A percentile compares a stretch with the other conserved stretches of the same genome.
phyloP scores from a whole-genome alignment of 2,113 vertebrate genomes.

The Hippocampus abdominalis region DNA sequence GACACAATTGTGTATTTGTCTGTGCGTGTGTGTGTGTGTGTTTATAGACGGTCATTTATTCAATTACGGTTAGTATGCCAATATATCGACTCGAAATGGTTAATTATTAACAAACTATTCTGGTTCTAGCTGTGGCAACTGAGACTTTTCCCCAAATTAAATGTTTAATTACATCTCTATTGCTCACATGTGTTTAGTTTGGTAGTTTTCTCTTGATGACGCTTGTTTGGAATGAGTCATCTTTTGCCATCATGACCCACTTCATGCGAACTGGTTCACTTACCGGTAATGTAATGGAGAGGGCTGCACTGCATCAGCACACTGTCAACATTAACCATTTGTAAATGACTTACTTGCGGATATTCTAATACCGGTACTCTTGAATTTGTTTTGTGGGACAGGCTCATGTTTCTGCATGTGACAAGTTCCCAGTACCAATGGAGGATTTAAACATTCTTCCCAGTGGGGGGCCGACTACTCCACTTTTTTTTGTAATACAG shows the following conservation, averaged over 20 bases:
- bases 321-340: not conserved
- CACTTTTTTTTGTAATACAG: not conserved
- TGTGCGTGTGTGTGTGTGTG: too few relatives aligned
- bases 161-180: not conserved
- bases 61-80: too few relatives aligned
- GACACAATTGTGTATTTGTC: too few relatives aligned
- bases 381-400: not conserved
- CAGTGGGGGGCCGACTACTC: not conserved
- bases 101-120: too few relatives aligned
- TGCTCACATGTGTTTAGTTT: not conserved
- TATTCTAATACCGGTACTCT: not conserved
- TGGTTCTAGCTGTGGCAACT: too few relatives aligned
- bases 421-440: not conserved
- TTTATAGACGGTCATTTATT: too few relatives aligned
- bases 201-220: not conserved
- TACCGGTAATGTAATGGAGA: not conserved
- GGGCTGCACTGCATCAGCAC: not conserved
- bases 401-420: not conserved
- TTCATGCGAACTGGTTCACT: not conserved
- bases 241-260: not conserved
- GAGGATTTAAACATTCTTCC: not conserved
- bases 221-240: not conserved
- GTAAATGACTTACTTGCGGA: not conserved
- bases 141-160: not conserved
- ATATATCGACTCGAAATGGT: too few relatives aligned